A percentile compares a stretch with the other conserved stretches of the same genome.
Conservation (phyloP, 2,113 vertebrate genomes). For the Menura novaehollandiae region DNA sequence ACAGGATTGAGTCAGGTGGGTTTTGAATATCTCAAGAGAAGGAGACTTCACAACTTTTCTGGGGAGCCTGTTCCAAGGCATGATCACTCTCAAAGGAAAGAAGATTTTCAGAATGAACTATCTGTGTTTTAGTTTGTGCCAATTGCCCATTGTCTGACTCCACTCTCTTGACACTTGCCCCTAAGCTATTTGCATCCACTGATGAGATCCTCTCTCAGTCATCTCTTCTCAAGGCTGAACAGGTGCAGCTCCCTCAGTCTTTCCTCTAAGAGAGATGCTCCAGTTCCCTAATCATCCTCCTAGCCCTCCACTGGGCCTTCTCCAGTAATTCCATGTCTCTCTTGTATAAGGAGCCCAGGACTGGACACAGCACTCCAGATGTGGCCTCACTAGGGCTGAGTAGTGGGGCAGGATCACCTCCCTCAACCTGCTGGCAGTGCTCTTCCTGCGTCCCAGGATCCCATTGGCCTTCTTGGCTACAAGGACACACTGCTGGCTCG, state of each 20-base stretch:
- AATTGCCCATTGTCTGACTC: neutral
- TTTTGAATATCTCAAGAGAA: neutral
- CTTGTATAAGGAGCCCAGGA: neutral
- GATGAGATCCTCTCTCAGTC: neutral
- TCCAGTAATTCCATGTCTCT: accelerated
- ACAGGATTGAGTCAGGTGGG: no score
- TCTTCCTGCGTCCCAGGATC: neutral
- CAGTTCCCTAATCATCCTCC: neutral
- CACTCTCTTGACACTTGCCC: neutral
- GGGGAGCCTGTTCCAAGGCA: accelerated
- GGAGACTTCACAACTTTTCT: neutral
- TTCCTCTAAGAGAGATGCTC: neutral
- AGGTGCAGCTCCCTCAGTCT: neutral
- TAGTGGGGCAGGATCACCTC: neutral
- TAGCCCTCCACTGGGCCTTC: neutral
- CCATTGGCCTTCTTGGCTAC: neutral
- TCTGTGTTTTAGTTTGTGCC: neutral
- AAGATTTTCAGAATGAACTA: neutral
- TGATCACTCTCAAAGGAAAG: neutral
- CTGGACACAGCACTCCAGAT: neutral
- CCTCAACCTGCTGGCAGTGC: neutral
- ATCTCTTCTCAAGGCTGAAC: neutral
- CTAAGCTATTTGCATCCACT: neutral
- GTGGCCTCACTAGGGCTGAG: neutral
- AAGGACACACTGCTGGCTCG: neutral